Base-by-base conservation (phyloP, 1,140 invertebrate species). In the Lordiphosa collinella region DNA sequence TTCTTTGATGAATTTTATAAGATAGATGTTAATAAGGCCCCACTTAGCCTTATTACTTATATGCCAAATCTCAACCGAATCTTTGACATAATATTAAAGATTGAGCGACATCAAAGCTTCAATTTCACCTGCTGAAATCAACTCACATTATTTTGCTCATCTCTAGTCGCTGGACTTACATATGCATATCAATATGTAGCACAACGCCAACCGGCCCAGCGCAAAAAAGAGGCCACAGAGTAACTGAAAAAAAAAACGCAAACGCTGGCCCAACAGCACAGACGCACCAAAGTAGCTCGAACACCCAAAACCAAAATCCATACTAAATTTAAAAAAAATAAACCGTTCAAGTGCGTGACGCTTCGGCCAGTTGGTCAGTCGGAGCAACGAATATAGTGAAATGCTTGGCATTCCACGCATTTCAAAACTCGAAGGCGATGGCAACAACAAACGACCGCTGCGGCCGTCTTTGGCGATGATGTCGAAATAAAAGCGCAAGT, bases 401-500 rank as follows among this genome's bases (percentile, higher is more conserved):
- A 71, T 71, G 53, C 43, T 82, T 82, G 58, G 66, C 48, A 84
- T 80, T 84, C 78, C 66, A 60, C 41, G 12, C 46, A 48, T 54
- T 44, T 49, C 44, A 54, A 55, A 60, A 66, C 36, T 40, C 52
- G 64, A 82, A 80, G 61, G 61, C 61, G 70, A 32, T 41, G 18
- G 18, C 18, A 22, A 22, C 18, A 22, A 22, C 68, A 55, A 75
- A 64, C 56, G 52, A 50, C 59, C 55, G 51, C 59, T 73, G 55
- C 14, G 49, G 52, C 29, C 43, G 50, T 54, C 67, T 35, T 36
- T 31, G 46, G 37, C 34, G 29, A 35, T 38, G 63, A 78, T 68
- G 62, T 58, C 55, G 70, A 66, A 82, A 71, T 34, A 66, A 72
- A 76, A 80, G 67, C 71, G 76, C 76, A 80, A 82, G 76, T 82